Base-by-base conservation (phyloP, 2,113 vertebrate genomes). In the Psittacula cyanocephala region DNA sequence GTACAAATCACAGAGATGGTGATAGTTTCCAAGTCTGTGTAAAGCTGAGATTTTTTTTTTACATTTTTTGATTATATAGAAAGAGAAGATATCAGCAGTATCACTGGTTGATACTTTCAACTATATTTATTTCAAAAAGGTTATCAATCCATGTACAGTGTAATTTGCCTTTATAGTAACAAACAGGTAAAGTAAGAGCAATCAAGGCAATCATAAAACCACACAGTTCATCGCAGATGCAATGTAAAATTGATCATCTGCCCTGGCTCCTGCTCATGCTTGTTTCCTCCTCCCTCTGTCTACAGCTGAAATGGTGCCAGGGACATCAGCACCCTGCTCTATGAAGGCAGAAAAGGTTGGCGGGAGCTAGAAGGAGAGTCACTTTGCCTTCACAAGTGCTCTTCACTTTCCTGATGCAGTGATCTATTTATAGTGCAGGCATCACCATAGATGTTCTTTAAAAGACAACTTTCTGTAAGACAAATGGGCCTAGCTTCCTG, bases 201-300 rank as follows among this genome's bases (percentile, higher is more conserved):
- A 41, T 29, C 20, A 81, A 89, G n/a, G 44, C 50, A 67, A 33
- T 67, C 27, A 28, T 7, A 44, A 52, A 60, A 68, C 6, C 1
- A 0, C 11, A 29, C 27, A 28, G 13, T 15, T 8, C 27, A 19
- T 60, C 0, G 0, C 9, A 59, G 27, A 7, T 50, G 60, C 17
- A 50, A 44, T 4, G 29, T 27, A 35, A 67, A 50, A 12, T 17
- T 60, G 37, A 5, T 47, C 31, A 44, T 37, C 33, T 67, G 17
- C 62, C 35, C 37, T 46, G 27, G 44, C 33, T 75, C 33, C 37
- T 74, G 44, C 5, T 81, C 14, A 33, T 50, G 20, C 15, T 60
- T 52, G 22, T 23, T 68, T 59, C 39, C 12, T 52, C 5, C 8
- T 39, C 18, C 27, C 8, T 71, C 50, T 65, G 19, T 64, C 35